phyloP scores from a whole-genome alignment of 2,888 invertebrate species.

The Cerceris rybyensis region DNA sequence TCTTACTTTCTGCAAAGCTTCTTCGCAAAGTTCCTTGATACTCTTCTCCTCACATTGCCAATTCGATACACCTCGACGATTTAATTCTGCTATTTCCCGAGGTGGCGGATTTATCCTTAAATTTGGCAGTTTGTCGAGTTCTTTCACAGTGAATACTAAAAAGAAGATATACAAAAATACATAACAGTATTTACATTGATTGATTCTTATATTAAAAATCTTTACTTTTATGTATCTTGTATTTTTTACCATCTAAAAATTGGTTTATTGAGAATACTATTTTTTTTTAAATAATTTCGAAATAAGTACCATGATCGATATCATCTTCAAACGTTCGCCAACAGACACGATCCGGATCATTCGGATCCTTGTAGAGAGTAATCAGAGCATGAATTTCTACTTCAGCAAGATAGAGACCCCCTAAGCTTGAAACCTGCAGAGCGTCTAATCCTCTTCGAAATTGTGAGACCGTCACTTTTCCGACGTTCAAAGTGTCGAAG shows the following conservation, averaged over 20 bases:
- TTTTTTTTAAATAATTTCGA: not conserved
- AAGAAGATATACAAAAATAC: not conserved
- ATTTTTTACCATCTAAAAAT: no score
- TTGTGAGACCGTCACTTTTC: conserved; percentile 87
- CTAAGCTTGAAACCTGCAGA: conserved; percentile 85
- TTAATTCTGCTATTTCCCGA: conserved; percentile 82
- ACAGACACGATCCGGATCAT: conserved; percentile 86
- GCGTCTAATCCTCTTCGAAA: conserved; percentile 88
- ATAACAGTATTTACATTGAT: not conserved
- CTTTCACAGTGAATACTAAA: conserved; percentile 86
- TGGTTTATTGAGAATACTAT: no score
- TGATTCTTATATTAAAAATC: not conserved
- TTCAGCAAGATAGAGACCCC: conserved; percentile 84
- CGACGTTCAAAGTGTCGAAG: conserved; percentile 87
- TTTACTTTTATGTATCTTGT: no score
- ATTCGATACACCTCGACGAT: conserved; percentile 82
- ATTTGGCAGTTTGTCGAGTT: conserved; percentile 87
- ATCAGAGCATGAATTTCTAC: conserved; percentile 86
- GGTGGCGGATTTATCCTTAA: conserved; percentile 84
- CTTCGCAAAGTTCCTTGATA: conserved; percentile 81
- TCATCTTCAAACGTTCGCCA: conserved; percentile 91
- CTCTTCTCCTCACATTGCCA: conserved; percentile 81
- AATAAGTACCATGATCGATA: conserved; percentile 87
- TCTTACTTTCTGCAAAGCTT: conserved; percentile 86
- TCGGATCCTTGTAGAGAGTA: conserved; percentile 88